Evolutionary conservation across 2,797 vertebrate species (phyloP), one percentile per base, ranked within the genome.

Genomic region (Amazona ochrocephala): DNA sequence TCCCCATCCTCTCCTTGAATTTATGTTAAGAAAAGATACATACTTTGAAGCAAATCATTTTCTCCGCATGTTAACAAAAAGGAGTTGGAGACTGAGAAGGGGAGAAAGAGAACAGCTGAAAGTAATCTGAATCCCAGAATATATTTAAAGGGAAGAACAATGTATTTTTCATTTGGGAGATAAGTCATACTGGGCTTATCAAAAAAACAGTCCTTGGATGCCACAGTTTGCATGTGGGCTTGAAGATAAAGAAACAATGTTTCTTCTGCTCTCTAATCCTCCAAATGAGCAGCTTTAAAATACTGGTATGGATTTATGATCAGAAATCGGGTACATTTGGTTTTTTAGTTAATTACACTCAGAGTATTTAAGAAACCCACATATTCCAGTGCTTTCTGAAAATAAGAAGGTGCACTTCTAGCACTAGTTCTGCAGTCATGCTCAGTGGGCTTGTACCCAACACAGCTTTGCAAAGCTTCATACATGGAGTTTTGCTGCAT

Each of bases 131-230:
- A 80, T 93, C 84, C 74, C 47, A 23, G 30, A 84, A 71, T 73
- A 48, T 53, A 71, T 73, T 94, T 90, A 94, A 96, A 95, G 73
- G 70, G 53, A 94, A 90, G 83, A 94, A 94, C 78, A 77, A 96
- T 50, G 67, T 64, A 15, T 34, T 42, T 83, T 94, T 96, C 96
- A 91, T 15, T 27, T 24, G 74, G 37, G 47, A 34, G 96, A 97
- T 96, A 96, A 97, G 84, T 76, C 37, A 10, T n/a, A 53, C 2
- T 50, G 83, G 82, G 94, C 90, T 97, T 97, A 97, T 97, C 94
- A 79, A 75, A 96, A 67, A 92, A 53, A 53, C 7, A 41, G 79
- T 66, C 83, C 87, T 93, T 85, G 76, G 72, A 80, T 86, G 86
- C 90, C 82, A 83, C 83, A 90, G 85, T 94, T 96, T 94, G 94